Conservation (phyloP, 1,140 invertebrate genomes). For the Bombus soroeensis region DNA sequence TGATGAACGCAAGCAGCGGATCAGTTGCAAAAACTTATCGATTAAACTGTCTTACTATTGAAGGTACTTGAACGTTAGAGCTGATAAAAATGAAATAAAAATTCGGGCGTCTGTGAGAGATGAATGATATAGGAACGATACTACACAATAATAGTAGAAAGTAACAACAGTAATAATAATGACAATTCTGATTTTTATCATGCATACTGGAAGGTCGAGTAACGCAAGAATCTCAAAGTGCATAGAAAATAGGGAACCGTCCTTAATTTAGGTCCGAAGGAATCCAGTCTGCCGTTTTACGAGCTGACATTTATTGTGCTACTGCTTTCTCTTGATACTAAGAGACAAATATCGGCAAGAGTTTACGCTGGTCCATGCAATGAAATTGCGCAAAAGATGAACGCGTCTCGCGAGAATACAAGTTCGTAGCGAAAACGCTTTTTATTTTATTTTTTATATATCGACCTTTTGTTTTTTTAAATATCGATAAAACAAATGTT, state of each 20-base stretch:
- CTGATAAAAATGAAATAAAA: not conserved
- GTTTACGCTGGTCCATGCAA: slow-evolving; percentile 48
- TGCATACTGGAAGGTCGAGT: not conserved
- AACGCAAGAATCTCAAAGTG: not conserved
- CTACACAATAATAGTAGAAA: too few species aligned
- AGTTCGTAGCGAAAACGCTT: not conserved
- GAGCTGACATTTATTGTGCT: slow-evolving; percentile 67
- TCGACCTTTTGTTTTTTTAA: too few species aligned
- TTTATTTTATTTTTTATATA: too few species aligned
- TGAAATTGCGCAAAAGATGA: slow-evolving; percentile 10
- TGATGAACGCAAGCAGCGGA: not conserved
- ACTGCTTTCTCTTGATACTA: slow-evolving; percentile 56
- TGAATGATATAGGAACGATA: not conserved
- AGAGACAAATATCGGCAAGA: slow-evolving; percentile 68
- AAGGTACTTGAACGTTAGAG: not conserved
- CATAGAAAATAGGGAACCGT: slow-evolving; percentile 20
- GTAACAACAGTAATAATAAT: not conserved
- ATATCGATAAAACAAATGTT: too few species aligned
- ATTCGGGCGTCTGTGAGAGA: not conserved
- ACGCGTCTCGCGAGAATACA: slow-evolving; percentile 14
- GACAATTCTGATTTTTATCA: slow-evolving; percentile 4
- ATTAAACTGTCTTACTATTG: not conserved
- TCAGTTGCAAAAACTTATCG: not conserved
- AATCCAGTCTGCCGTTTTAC: slow-evolving; percentile 32
- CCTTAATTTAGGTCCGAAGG: slow-evolving; percentile 11